Percentiles rank a stretch among this genome's conserved stretches.
These are phyloP conservation scores for Clitarchus hookeri DNA, from an alignment of 2,888 invertebrate genomes.

Conservation along the genomic window DNA sequence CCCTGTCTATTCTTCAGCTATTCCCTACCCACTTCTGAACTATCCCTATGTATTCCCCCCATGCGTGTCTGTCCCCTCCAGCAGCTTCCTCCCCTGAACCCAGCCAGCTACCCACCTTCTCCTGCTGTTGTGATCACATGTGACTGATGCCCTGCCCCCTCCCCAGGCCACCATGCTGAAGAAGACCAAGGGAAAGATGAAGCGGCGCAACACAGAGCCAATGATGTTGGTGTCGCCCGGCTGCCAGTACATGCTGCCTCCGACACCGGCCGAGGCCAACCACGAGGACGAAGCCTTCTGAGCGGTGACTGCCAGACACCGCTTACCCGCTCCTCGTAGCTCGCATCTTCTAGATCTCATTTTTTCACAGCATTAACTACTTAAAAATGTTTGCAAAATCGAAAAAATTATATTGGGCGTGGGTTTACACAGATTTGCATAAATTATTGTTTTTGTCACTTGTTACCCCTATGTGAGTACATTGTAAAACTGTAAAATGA, in stretches of 20 bases:
- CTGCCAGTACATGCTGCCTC: slow-evolving; percentile 50
- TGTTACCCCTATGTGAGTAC: neutral
- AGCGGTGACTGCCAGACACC: slow-evolving; percentile 25
- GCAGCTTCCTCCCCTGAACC: slow-evolving; percentile 44
- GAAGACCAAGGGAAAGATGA: slow-evolving; percentile 96
- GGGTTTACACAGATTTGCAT: slow-evolving; percentile 36
- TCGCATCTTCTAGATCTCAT: slow-evolving; percentile 17
- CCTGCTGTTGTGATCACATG: slow-evolving; percentile 54
- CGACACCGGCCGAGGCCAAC: slow-evolving; percentile 38
- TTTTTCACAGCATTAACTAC: neutral
- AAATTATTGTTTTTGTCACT: slow-evolving; percentile 20
- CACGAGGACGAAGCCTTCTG: slow-evolving; percentile 43
- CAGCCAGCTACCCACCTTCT: slow-evolving; percentile 47
- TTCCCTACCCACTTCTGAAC: slow-evolving; percentile 35
- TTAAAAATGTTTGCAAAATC: slow-evolving; percentile 24
- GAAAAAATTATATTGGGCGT: slow-evolving; percentile 37
- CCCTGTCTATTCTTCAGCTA: neutral
- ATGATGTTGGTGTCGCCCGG: slow-evolving; percentile 66
- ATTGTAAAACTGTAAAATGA: slow-evolving; percentile 52
- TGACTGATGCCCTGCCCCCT: slow-evolving; percentile 41
- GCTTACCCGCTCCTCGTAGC: neutral
- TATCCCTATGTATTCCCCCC: slow-evolving; percentile 35
- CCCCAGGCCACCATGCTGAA: slow-evolving; percentile 99
- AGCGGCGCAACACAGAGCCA: slow-evolving; percentile 91
- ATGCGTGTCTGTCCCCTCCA: slow-evolving; percentile 31